Percentiles rank a stretch among this genome's conserved stretches.
Conservation (phyloP, 2,888 invertebrate genomes). For the Acanthosoma haemorrhoidale region DNA sequence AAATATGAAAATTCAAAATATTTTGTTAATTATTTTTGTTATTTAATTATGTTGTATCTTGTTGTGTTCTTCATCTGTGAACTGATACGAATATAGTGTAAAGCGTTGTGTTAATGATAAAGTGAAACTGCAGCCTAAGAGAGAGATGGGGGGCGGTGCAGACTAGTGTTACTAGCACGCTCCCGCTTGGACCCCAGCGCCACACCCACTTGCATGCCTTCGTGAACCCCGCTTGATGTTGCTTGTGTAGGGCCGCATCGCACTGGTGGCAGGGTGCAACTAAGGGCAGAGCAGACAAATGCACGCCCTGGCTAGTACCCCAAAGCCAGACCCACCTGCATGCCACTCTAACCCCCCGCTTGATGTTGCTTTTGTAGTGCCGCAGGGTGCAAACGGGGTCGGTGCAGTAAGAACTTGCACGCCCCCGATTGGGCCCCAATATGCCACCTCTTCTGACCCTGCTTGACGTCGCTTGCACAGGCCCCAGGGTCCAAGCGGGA, state of each 20-base stretch:
- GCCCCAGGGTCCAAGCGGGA: background rate
- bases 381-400: too few relatives aligned
- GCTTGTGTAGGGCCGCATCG: background rate
- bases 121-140: too few relatives aligned
- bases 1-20: conserved; percentile 16
- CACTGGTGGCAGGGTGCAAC: too few relatives aligned
- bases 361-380: too few relatives aligned
- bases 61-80: conserved; percentile 18
- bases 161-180: too few relatives aligned
- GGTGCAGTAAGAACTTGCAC: too few relatives aligned
- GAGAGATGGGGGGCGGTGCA: background rate
- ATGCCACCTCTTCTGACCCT: too few relatives aligned
- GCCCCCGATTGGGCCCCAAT: too few relatives aligned
- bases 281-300: too few relatives aligned
- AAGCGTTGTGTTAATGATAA: background rate
- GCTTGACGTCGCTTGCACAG: background rate
- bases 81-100: conserved; percentile 13
- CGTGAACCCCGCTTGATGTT: background rate
- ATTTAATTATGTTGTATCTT: conserved; percentile 21
- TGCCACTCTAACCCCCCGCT: too few relatives aligned
- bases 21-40: conserved; percentile 29
- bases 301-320: too few relatives aligned
- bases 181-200: background rate
- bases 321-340: too few relatives aligned
- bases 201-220: background rate